phyloP scores from a whole-genome alignment of 2,888 invertebrate species.

The Apocheima hispidaria region DNA sequence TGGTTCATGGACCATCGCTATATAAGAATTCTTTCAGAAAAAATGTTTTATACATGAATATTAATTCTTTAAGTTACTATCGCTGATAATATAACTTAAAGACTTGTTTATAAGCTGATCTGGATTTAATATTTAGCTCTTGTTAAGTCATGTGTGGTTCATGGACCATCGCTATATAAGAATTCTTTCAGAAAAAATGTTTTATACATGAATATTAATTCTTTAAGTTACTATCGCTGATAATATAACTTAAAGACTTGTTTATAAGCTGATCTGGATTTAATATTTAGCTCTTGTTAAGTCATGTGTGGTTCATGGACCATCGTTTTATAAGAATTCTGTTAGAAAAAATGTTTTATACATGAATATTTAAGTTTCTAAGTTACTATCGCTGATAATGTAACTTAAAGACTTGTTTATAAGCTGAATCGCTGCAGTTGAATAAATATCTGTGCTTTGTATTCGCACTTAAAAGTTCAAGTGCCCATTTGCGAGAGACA shows the following conservation, averaged over 20 bases:
- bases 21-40: not conserved
- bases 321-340: not conserved
- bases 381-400: no score
- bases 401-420: not conserved
- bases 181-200: not conserved
- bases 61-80: not conserved
- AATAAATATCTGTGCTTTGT: not conserved
- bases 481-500: slow-evolving; percentile 14
- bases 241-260: no score
- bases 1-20: not conserved
- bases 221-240: not conserved
- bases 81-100: no score
- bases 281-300: not conserved
- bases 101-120: not conserved
- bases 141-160: not conserved
- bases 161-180: not conserved
- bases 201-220: not conserved
- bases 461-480: slow-evolving; percentile 1
- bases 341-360: not conserved
- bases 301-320: not conserved
- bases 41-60: not conserved
- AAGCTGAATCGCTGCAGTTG: not conserved
- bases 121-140: not conserved
- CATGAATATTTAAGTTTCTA: not conserved
- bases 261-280: not conserved